A percentile compares a stretch with the other conserved stretches of the same genome.
Conservation (phyloP, 2,888 invertebrate species). For the Pherbina coryleti region DNA sequence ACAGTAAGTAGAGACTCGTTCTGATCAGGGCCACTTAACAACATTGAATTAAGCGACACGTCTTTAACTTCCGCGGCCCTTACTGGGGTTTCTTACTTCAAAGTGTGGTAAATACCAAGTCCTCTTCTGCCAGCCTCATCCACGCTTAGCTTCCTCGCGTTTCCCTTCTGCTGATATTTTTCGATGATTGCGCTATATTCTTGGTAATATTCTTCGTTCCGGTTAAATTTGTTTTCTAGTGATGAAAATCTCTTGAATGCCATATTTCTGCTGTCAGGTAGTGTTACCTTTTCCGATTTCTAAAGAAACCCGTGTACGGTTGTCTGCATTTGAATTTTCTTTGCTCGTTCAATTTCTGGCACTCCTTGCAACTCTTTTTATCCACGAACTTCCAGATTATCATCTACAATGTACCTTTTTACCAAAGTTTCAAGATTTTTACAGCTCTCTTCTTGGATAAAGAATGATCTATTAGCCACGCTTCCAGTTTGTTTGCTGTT, state of each 20-base stretch:
- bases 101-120: too few species aligned
- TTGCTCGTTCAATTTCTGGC: too few species aligned
- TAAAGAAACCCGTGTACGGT: conserved; percentile 40
- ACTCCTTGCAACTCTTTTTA: too few species aligned
- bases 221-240: not conserved
- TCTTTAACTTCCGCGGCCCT: conserved; percentile 28
- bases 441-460: not conserved
- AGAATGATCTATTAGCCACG: not conserved
- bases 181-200: too few species aligned
- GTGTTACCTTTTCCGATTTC: conserved; percentile 27
- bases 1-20: not conserved
- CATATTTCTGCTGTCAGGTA: too few species aligned
- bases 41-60: conserved; percentile 29
- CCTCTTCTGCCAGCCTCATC: not conserved
- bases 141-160: not conserved
- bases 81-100: conserved; percentile 9
- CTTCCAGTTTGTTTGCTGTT: not conserved
- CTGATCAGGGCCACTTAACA: not conserved
- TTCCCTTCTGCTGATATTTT: too few species aligned
- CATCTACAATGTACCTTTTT: not conserved
- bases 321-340: too few species aligned
- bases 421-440: not conserved
- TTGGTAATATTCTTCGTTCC: not conserved
- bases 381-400: too few species aligned
- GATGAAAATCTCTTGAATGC: not conserved